phyloP scores from a whole-genome alignment of 2,888 invertebrate genomes.

The Tipula vernalis region DNA sequence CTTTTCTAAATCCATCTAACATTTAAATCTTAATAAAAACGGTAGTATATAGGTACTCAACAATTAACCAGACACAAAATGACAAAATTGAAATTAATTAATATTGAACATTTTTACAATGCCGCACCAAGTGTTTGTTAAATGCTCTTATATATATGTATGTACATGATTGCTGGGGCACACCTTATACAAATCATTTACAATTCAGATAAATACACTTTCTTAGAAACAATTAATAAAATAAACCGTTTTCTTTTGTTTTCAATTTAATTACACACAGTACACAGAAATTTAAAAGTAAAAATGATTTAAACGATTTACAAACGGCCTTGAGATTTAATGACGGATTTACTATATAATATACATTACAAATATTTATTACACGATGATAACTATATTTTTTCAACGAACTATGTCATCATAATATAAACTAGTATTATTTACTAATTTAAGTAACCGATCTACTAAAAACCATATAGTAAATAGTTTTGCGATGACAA shows the following conservation, averaged over 20 bases:
- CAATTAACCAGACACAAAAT: neutral
- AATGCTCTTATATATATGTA: neutral
- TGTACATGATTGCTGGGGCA: neutral
- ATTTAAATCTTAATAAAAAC: neutral
- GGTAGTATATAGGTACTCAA: neutral
- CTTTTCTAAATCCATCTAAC: neutral
- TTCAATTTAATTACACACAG: neutral
- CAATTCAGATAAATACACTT: neutral
- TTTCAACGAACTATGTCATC: neutral
- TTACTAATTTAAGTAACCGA: neutral
- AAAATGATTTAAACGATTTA: neutral
- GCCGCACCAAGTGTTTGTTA: neutral
- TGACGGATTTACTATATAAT: neutral
- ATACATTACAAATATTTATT: neutral
- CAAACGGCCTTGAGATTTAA: neutral
- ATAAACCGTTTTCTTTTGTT: neutral
- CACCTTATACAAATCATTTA: neutral
- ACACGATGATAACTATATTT: neutral
- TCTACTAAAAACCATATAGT: neutral
- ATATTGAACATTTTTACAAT: neutral
- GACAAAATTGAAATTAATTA: neutral
- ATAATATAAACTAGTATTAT: neutral
- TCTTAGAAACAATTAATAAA: neutral
- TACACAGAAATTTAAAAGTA: neutral
- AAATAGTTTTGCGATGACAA: neutral